Evolutionary conservation across 1,140 invertebrate genomes (phyloP).

Genomic region (Hycleus cichorii): DNA sequence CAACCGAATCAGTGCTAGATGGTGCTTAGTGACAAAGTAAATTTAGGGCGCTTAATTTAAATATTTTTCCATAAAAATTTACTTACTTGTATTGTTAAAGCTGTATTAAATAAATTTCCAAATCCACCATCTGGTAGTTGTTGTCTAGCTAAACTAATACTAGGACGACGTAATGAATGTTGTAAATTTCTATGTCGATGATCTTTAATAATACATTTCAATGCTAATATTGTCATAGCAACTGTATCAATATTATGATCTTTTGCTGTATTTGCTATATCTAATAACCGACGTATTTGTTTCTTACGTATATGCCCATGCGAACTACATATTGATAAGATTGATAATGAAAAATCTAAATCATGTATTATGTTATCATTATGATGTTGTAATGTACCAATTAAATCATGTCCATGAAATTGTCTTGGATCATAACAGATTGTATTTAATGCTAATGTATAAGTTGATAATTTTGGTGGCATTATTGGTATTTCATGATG

Average conservation of each 20-base stretch:
- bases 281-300: constrained; percentile 65
- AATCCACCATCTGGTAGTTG: constrained; percentile 75
- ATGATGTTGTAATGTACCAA: constrained; percentile 50
- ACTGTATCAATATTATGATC: constrained; percentile 75
- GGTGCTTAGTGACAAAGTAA: too few relatives aligned
- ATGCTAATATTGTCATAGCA: constrained; percentile 72
- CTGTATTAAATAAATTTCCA: constrained; percentile 71
- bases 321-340: constrained; percentile 64
- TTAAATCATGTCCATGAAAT: constrained; percentile 71
- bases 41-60: too few relatives aligned
- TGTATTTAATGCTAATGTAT: constrained; percentile 65
- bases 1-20: too few relatives aligned
- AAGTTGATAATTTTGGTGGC: constrained; percentile 62
- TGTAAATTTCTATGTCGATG: constrained; percentile 70
- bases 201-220: constrained; percentile 78
- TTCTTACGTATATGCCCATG: constrained; percentile 73
- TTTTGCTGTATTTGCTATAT: constrained; percentile 67
- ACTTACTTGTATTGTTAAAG: constrained; percentile 64
- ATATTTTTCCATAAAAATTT: background rate
- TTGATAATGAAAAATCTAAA: constrained; percentile 60
- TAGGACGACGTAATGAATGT: constrained; percentile 66
- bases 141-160: constrained; percentile 62
- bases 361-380: constrained; percentile 47
- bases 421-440: constrained; percentile 74
- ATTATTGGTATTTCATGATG: constrained; percentile 66